Percentiles rank a stretch among this genome's conserved stretches.
Conservation (phyloP, 2,888 invertebrate genomes). For the Ecliptopera silaceata region DNA sequence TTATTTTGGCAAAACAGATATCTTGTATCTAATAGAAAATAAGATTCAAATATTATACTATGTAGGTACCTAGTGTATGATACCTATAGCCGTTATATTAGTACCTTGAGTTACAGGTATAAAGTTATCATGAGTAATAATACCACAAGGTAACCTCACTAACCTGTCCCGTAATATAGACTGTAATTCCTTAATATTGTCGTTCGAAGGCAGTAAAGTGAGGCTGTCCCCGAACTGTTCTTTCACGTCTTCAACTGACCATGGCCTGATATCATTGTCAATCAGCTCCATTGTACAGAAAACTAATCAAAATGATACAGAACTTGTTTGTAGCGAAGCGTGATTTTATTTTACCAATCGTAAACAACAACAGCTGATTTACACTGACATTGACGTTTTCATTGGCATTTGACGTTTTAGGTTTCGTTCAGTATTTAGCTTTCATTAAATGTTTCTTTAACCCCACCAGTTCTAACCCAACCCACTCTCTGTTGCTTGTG, state of each 20-base stretch:
- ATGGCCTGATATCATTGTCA: conserved; percentile 70
- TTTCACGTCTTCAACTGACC: conserved; percentile 69
- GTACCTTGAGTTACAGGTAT: too few species aligned
- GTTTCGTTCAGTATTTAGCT: neutral
- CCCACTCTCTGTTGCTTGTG: too few species aligned
- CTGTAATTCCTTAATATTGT: conserved; percentile 92
- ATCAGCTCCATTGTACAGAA: conserved; percentile 64
- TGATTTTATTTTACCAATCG: neutral
- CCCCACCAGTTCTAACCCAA: too few species aligned
- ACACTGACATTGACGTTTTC: neutral
- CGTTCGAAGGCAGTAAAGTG: conserved; percentile 88
- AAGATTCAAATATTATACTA: too few species aligned
- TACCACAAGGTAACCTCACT: conserved; percentile 66
- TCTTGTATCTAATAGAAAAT: too few species aligned
- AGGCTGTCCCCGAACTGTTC: conserved; percentile 87
- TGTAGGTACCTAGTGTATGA: too few species aligned
- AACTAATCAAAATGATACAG: conserved; percentile 19
- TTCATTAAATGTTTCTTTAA: too few species aligned
- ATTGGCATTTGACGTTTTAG: neutral
- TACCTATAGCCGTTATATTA: too few species aligned
- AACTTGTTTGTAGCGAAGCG: too few species aligned
- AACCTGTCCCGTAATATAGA: conserved; percentile 95
- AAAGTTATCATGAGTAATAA: too few species aligned
- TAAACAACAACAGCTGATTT: neutral
- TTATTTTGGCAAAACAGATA: too few species aligned